A percentile compares a stretch with the other conserved stretches of the same genome.
Evolutionary conservation across 30 jellyfish, hydroid and myxozoan species (phyloP).

Genomic region (Hydractinia echinata): DNA sequence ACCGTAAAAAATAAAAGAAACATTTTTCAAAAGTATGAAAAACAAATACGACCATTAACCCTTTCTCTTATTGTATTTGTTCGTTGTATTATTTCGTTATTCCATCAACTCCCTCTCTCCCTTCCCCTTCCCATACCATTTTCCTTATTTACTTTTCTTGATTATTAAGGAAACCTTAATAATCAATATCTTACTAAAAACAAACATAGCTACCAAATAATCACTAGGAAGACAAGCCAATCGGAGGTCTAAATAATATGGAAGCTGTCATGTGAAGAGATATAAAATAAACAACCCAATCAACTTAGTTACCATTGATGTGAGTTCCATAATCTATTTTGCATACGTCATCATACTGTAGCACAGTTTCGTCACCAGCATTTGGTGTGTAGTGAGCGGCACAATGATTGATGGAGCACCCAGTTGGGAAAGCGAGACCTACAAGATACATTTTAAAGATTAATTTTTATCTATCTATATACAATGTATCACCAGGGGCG

Average conservation of each 20-base stretch:
- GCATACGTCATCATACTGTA: slow-evolving; percentile 98
- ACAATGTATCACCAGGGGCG: neutral
- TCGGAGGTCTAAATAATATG: neutral
- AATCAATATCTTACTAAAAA: too few relatives aligned
- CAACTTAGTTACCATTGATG: slow-evolving; percentile 58
- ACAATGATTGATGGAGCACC: slow-evolving; percentile 90
- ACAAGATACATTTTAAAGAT: too few relatives aligned
- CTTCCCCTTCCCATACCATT: too few relatives aligned
- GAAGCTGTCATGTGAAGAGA: neutral
- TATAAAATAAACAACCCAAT: neutral
- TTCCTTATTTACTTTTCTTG: too few relatives aligned
- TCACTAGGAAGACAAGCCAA: neutral
- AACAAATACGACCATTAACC: too few relatives aligned
- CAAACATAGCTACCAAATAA: too few relatives aligned
- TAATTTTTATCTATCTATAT: neutral
- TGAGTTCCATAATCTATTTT: slow-evolving; percentile 98
- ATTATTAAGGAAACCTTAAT: too few relatives aligned
- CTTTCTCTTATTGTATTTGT: too few relatives aligned
- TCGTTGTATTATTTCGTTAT: too few relatives aligned
- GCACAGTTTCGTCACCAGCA: slow-evolving; percentile 95
- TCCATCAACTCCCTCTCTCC: too few relatives aligned
- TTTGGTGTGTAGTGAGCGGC: slow-evolving; percentile 99
- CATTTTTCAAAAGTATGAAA: too few relatives aligned
- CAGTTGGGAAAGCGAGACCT: slow-evolving; percentile 99
- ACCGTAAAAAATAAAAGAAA: too few relatives aligned